Evolutionary conservation across 2,888 invertebrate genomes (phyloP).

Genomic region (Theretra japonica): DNA sequence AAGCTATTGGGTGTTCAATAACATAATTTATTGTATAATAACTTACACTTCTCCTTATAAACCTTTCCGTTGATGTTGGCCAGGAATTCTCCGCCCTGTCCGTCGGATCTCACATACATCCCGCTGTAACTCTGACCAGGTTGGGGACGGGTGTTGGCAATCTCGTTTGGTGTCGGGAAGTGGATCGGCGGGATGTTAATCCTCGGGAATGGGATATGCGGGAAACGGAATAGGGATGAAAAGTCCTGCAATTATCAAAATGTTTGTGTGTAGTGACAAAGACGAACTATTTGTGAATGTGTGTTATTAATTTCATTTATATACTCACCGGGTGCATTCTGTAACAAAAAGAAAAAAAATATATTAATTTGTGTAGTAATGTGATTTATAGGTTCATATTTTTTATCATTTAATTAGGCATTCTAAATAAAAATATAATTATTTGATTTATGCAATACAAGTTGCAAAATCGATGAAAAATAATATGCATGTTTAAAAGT

Average conservation of each 20-base stretch:
- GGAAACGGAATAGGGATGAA: constrained; percentile 21
- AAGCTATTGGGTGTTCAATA: too few relatives aligned
- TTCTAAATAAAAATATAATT: too few relatives aligned
- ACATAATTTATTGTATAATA: neutral
- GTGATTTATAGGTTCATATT: too few relatives aligned
- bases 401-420: too few relatives aligned
- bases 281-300: constrained; percentile 53
- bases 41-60: constrained; percentile 32
- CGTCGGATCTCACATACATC: constrained; percentile 43
- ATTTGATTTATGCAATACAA: too few relatives aligned
- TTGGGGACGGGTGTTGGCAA: constrained; percentile 44
- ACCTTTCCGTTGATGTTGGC: constrained; percentile 34
- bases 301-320: constrained; percentile 31
- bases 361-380: neutral
- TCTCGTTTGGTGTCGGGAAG: constrained; percentile 48
- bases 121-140: constrained; percentile 50
- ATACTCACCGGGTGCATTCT: constrained; percentile 54
- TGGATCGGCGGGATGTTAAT: constrained; percentile 32
- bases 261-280: constrained; percentile 48
- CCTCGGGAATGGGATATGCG: neutral
- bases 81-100: neutral
- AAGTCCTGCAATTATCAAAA: constrained; percentile 34
- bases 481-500: too few relatives aligned
- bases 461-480: too few relatives aligned
- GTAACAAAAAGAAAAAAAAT: constrained; percentile 43